A percentile compares a stretch with the other conserved stretches of the same genome.
Evolutionary conservation across 2,113 vertebrate species (phyloP).

Genomic region (Salvelinus fontinalis): DNA sequence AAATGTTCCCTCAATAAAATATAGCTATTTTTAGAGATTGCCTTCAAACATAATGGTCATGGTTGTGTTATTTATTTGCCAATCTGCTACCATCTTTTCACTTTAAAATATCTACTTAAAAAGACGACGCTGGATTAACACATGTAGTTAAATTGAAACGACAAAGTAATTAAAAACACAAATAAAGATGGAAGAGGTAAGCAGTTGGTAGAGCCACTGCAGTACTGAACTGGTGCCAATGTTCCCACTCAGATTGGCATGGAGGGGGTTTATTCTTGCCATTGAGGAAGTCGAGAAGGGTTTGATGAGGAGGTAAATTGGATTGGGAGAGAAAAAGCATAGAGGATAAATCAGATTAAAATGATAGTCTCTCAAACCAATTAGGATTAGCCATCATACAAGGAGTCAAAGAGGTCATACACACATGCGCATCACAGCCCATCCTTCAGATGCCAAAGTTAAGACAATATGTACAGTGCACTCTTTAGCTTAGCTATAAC

Average conservation of each 20-base stretch:
- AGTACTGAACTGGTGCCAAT: conserved; percentile 55
- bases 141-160: conserved; percentile 32
- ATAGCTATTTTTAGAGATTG: conserved; percentile 9
- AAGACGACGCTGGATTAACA: not conserved
- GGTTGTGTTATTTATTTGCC: conserved; percentile 20
- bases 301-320: conserved; percentile 34
- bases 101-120: not conserved
- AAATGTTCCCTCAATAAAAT: conserved; percentile 15
- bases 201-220: conserved; percentile 52
- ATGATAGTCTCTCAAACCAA: not conserved
- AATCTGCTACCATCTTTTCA: not conserved
- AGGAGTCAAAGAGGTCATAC: not conserved
- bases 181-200: conserved; percentile 54
- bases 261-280: conserved; percentile 35
- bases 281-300: conserved; percentile 28
- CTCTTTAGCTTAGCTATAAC: not conserved
- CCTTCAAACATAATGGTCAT: not conserved
- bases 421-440: not conserved
- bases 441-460: not conserved
- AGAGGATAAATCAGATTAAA: not conserved
- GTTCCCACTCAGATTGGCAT: conserved; percentile 55
- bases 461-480: not conserved
- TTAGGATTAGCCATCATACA: not conserved
- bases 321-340: conserved; percentile 33
- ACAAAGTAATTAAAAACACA: conserved; percentile 38